Evolutionary conservation across 2,888 invertebrate species (phyloP), one percentile per base, ranked within the genome.

Genomic region (Ochropleura leucogaster): DNA sequence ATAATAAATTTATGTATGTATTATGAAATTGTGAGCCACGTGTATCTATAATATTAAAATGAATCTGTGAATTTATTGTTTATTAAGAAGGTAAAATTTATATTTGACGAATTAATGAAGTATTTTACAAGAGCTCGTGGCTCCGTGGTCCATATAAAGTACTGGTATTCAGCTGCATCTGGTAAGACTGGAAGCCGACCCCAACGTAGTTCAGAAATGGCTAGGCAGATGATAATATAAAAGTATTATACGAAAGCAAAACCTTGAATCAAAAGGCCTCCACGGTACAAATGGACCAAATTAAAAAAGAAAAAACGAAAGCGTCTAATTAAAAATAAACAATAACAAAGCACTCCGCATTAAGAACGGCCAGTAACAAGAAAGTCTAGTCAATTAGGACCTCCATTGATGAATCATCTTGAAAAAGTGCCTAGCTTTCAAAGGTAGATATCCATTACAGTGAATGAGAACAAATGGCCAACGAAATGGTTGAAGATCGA

Each of bases 331-430:
- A 78, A 80, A 79, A 77, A 72, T 59, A 72, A 77, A 82, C 63
- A 82, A 69, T 60, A 70, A 68, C 42, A 64, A 55, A 74, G 51
- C 51, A 44, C 46, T 57, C 57, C 40, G 10, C 65, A 60, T 68
- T 60, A 68, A 74, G 40, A 30, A 68, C 59, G 0, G 51, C 18
- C 55, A 16, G 57, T 79, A 66, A 71, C 81, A 82, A 63, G 59
- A 76, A 70, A 70, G 55, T 59, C 44, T 18, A 80, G 72, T 59
- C 62, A 84, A 80, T 84, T 84, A 68, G 63, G 51, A 49, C 69
- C 59, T 72, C 10, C 70, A 66, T 74, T 71, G 72, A 80, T 73
- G 59, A 30, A 47, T 12, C 57, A 77, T 62, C 59, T 73, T 49
- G 55, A 82, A 67, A 80, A 71, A 74, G 62, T 14, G 44, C 3